Conservation (phyloP, 2,888 invertebrate species). For the Hybos culiciformis region DNA sequence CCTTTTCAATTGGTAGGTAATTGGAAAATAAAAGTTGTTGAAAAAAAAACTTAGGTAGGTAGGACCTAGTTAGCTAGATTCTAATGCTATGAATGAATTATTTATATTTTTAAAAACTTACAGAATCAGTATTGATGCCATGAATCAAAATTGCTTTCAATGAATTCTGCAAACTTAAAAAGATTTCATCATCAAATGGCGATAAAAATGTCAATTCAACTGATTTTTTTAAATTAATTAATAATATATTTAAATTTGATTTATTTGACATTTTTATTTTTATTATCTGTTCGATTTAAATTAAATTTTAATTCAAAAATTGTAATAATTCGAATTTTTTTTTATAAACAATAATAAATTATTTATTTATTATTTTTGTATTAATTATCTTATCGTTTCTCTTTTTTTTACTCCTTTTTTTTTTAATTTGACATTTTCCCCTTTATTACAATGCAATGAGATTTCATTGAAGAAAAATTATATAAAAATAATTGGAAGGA, state of each 20-base stretch:
- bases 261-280: background rate
- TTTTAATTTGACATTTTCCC: too few relatives aligned
- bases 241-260: conserved; percentile 8
- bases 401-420: too few relatives aligned
- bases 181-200: conserved; percentile 11
- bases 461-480: too few relatives aligned
- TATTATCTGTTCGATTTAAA: background rate
- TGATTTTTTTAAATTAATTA: conserved; percentile 16
- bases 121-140: conserved; percentile 12
- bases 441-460: too few relatives aligned
- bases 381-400: background rate
- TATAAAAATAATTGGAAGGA: too few relatives aligned
- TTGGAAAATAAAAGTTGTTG: too few relatives aligned
- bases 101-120: conserved; percentile 4
- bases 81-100: too few relatives aligned
- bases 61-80: too few relatives aligned
- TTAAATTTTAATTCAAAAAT: background rate
- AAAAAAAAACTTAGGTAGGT: too few relatives aligned
- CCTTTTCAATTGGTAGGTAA: too few relatives aligned
- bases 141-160: conserved; percentile 14
- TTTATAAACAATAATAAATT: background rate
- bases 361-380: background rate
- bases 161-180: conserved; percentile 9
- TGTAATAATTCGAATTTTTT: too few relatives aligned
- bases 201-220: conserved; percentile 16